These are phyloP conservation scores for Patella caerulea DNA, from an alignment of 2,888 invertebrate genomes.

Conservation along the genomic window DNA sequence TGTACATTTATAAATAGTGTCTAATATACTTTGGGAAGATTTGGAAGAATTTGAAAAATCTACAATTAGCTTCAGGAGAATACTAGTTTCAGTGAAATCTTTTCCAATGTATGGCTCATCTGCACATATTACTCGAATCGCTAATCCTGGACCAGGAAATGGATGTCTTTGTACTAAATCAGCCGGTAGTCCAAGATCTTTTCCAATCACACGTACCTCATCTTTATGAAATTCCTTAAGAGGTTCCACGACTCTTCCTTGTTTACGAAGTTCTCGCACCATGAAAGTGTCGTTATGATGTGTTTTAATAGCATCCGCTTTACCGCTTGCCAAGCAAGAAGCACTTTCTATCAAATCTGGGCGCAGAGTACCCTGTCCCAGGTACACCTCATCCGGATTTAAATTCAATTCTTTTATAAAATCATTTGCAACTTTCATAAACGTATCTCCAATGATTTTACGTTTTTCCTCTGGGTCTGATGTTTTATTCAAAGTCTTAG, in stretches of 20 bases:
- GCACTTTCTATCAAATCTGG: constrained; percentile 99
- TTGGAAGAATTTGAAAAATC: constrained; percentile 84
- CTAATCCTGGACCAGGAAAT: constrained; percentile 97
- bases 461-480: constrained; percentile 95
- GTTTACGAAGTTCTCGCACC: constrained; percentile 81
- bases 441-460: constrained; percentile 98
- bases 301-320: constrained; percentile 97
- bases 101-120: constrained; percentile 94
- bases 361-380: constrained; percentile 93
- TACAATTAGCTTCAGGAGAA: constrained; percentile 90
- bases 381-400: constrained; percentile 90
- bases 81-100: constrained; percentile 90
- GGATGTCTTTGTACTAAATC: constrained; percentile 95
- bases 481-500: constrained; percentile 76
- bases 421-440: constrained; percentile 93
- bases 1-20: constrained; percentile 78
- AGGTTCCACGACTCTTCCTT: constrained; percentile 95
- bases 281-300: constrained; percentile 99
- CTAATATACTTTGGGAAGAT: constrained; percentile 92
- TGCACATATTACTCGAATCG: constrained; percentile 95
- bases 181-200: constrained; percentile 88
- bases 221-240: constrained; percentile 99
- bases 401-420: constrained; percentile 89
- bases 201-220: constrained; percentile 91
- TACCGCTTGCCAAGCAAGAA: constrained; percentile 83